Conservation (phyloP, 2,888 invertebrate species). For the Stomorhina lunata region DNA sequence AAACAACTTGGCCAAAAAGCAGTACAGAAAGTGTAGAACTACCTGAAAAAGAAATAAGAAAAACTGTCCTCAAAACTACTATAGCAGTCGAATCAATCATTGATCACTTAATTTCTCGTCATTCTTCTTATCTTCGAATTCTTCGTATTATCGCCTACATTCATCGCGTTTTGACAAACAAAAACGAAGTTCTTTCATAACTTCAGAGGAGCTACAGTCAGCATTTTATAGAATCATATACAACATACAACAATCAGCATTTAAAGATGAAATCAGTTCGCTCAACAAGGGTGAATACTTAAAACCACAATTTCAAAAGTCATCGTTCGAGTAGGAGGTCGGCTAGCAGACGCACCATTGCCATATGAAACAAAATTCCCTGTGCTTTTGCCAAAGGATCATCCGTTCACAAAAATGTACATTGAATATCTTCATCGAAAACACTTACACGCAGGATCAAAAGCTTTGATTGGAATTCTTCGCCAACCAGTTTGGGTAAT, state of each 20-base stretch:
- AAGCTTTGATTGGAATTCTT: not conserved
- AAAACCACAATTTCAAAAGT: not conserved
- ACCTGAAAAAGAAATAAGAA: constrained; percentile 36
- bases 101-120: not conserved
- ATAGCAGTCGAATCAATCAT: not conserved
- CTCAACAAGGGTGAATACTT: not conserved
- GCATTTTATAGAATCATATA: not conserved
- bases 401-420: not conserved
- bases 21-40: constrained; percentile 47
- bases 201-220: not conserved
- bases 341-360: constrained; percentile 21
- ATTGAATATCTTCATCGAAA: constrained; percentile 38
- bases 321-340: constrained; percentile 1
- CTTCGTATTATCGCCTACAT: constrained; percentile 13
- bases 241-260: too few species aligned
- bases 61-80: not conserved
- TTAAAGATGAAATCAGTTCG: too few species aligned
- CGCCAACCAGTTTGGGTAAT: constrained; percentile 27
- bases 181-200: not conserved
- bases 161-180: constrained; percentile 8
- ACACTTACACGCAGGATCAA: constrained; percentile 27
- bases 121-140: constrained; percentile 1
- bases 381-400: not conserved
- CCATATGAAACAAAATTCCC: not conserved
- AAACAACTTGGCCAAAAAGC: not conserved